A percentile compares a stretch with the other conserved stretches of the same genome.
Conservation (phyloP, 2,888 invertebrate genomes). For the Hydraecia micacea region DNA sequence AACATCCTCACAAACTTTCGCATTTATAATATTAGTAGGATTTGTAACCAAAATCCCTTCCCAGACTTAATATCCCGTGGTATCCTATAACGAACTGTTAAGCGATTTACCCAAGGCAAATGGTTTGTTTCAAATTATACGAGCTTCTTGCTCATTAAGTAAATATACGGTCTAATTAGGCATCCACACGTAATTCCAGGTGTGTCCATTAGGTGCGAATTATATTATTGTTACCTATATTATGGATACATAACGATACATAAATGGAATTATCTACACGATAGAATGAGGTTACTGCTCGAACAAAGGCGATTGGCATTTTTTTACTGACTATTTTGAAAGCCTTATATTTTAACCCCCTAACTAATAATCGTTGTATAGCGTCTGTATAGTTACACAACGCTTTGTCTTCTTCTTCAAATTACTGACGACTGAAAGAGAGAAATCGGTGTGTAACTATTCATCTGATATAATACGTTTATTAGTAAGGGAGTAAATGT, state of each 20-base stretch:
- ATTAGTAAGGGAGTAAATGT: background rate
- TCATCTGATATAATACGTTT: no score
- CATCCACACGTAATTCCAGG: constrained; percentile 39
- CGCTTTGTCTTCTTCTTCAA: no score
- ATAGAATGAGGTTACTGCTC: background rate
- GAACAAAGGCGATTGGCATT: background rate
- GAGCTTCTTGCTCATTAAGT: constrained; percentile 46
- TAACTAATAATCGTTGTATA: no score
- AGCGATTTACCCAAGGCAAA: constrained; percentile 41
- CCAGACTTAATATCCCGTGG: background rate
- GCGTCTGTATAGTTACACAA: no score
- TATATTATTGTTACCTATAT: constrained; percentile 38
- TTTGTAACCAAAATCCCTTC: background rate
- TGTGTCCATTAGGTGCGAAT: constrained; percentile 43
- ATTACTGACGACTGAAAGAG: no score
- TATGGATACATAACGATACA: background rate
- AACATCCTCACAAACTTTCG: no score
- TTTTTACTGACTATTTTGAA: background rate
- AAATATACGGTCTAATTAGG: constrained; percentile 55
- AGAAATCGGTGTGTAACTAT: no score
- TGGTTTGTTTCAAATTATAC: constrained; percentile 36
- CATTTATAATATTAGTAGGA: no score
- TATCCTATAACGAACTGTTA: constrained; percentile 42
- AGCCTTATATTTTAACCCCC: no score
- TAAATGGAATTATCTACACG: background rate